Conservation (phyloP, 2,113 vertebrate genomes). For the Platycercus adscitus region DNA sequence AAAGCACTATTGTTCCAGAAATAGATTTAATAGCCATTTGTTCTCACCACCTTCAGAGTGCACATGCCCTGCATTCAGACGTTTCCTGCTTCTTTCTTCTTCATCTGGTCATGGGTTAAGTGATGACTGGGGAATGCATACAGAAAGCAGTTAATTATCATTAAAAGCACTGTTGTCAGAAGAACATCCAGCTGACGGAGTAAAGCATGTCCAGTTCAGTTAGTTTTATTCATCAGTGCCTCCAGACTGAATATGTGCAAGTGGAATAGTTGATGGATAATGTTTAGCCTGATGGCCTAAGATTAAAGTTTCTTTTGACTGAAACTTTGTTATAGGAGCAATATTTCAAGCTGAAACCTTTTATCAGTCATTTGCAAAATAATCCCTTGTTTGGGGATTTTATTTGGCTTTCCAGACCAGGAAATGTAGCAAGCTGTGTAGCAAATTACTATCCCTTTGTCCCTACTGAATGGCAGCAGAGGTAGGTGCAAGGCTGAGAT, state of each 20-base stretch:
- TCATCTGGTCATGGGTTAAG: background rate
- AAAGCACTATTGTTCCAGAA: background rate
- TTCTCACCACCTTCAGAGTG: background rate
- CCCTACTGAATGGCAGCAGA: background rate
- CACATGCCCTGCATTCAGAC: background rate
- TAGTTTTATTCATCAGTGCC: background rate
- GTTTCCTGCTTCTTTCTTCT: background rate
- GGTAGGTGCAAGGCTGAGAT: background rate
- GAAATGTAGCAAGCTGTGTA: background rate
- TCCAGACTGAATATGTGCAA: background rate
- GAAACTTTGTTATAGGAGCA: background rate
- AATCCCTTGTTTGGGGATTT: background rate
- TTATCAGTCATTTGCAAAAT: background rate
- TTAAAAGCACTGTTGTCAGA: slow-evolving; percentile 9
- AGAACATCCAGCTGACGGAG: background rate
- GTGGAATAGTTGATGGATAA: background rate
- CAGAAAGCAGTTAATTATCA: slow-evolving; percentile 22
- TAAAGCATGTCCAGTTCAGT: background rate
- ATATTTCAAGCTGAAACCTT: background rate
- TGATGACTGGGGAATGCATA: background rate
- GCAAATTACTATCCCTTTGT: background rate
- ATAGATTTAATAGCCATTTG: background rate
- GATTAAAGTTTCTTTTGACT: background rate
- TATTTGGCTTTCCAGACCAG: background rate
- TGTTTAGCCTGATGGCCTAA: background rate